Evolutionary conservation across 2,888 invertebrate genomes (phyloP).

Genomic region (Cantharis lateralis): DNA sequence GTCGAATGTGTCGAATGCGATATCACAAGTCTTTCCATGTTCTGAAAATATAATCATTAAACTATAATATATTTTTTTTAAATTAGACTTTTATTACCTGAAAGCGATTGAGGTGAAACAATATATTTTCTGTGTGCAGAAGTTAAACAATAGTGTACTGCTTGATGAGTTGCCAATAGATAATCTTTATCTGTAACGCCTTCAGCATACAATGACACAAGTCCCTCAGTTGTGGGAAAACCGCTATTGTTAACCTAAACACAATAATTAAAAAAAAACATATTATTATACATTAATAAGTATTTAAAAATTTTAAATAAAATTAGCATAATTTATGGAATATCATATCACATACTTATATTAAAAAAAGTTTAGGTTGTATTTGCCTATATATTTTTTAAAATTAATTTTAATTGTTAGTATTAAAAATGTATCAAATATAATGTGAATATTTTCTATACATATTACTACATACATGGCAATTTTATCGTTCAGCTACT

Average conservation of each 20-base stretch:
- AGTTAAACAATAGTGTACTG: constrained; percentile 70
- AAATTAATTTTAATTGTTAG: background rate
- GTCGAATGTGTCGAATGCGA: constrained; percentile 79
- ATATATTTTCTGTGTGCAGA: constrained; percentile 57
- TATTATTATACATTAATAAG: background rate
- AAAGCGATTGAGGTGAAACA: constrained; percentile 41
- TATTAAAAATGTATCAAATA: background rate
- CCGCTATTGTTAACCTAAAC: constrained; percentile 71
- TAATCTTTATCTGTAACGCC: constrained; percentile 79
- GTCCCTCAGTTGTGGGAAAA: constrained; percentile 74
- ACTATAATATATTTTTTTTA: background rate
- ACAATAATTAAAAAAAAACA: constrained; percentile 9
- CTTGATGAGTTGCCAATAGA: constrained; percentile 74
- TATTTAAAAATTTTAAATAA: constrained; percentile 14
- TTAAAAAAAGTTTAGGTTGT: background rate
- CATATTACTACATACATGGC: background rate
- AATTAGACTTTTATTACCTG: constrained; percentile 39
- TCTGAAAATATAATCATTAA: constrained; percentile 57
- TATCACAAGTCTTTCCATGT: constrained; percentile 72
- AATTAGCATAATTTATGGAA: constrained; percentile 4
- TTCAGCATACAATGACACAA: constrained; percentile 74
- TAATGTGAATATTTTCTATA: background rate
- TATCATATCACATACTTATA: background rate
- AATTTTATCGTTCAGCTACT: background rate
- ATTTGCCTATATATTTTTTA: background rate